Percentiles rank a stretch among this genome's conserved stretches.
phyloP scores from a whole-genome alignment of 2,888 invertebrate genomes.

The Leptinotarsa juncta region DNA sequence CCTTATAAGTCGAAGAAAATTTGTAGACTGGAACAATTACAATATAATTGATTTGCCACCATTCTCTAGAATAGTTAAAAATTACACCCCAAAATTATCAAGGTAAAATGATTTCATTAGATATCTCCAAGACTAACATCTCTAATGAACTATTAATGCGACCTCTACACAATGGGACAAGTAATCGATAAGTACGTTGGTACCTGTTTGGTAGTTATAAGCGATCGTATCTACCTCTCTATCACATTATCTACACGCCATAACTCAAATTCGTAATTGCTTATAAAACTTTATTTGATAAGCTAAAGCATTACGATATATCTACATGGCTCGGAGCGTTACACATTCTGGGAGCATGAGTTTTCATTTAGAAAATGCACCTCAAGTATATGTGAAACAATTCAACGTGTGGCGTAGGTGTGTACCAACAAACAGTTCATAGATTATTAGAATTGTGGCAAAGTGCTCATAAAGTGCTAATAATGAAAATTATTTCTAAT shows the following conservation, averaged over 20 bases:
- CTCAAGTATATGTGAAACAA: slow-evolving; percentile 5
- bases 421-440: slow-evolving; percentile 7
- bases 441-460: slow-evolving; percentile 1
- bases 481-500: too few species aligned
- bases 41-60: too few species aligned
- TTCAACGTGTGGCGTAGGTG: slow-evolving; percentile 17
- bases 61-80: too few species aligned
- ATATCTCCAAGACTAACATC: neutral
- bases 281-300: slow-evolving; percentile 35
- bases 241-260: slow-evolving; percentile 34
- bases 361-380: slow-evolving; percentile 24
- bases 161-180: slow-evolving; percentile 1
- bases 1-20: too few species aligned
- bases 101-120: too few species aligned
- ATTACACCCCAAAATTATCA: too few species aligned
- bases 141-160: neutral
- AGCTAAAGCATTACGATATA: slow-evolving; percentile 35
- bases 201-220: slow-evolving; percentile 22
- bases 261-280: slow-evolving; percentile 39
- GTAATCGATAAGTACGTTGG: slow-evolving; percentile 14
- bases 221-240: slow-evolving; percentile 21
- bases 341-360: slow-evolving; percentile 24
- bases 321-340: slow-evolving; percentile 25
- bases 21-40: too few species aligned
- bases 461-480: neutral